Percentiles rank a stretch among this genome's conserved stretches.
These are phyloP conservation scores for Conger conger DNA, from an alignment of 2,113 vertebrate species.

Conservation along the genomic window DNA sequence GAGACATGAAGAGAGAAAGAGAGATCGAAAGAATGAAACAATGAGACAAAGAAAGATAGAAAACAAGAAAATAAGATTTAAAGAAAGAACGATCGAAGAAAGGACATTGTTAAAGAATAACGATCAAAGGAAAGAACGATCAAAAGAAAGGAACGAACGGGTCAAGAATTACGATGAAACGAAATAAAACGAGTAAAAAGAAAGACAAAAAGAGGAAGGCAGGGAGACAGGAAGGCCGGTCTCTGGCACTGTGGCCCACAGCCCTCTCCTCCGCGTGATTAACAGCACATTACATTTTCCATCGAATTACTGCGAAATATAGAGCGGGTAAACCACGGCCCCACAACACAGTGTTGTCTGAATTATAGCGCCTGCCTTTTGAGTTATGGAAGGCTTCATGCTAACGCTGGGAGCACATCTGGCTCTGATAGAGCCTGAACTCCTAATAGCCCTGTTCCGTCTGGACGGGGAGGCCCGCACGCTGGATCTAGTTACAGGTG, in stretches of 20 bases:
- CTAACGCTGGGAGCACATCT: conserved; percentile 55
- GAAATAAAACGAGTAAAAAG: neutral
- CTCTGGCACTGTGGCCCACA: conserved; percentile 23
- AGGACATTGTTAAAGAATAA: too few relatives aligned
- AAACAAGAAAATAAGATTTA: neutral
- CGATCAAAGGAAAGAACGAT: neutral
- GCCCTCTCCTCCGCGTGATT: conserved; percentile 39
- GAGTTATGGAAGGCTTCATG: conserved; percentile 51
- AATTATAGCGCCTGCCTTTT: conserved; percentile 48
- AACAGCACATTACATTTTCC: conserved; percentile 53
- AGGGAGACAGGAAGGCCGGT: neutral
- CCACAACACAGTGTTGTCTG: conserved; percentile 44
- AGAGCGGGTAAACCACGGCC: conserved; percentile 46
- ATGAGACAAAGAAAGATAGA: neutral
- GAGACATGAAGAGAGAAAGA: neutral
- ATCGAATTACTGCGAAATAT: conserved; percentile 53
- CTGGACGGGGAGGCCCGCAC: conserved; percentile 34
- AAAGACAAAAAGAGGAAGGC: conserved; percentile 18
- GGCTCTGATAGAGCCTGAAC: conserved; percentile 47
- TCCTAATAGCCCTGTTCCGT: conserved; percentile 45
- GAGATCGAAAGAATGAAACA: neutral
- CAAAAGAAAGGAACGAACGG: neutral
- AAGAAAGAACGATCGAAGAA: neutral
- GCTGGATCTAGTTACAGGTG: conserved; percentile 29
- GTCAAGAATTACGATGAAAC: neutral